Conservation (phyloP, 2,113 vertebrate species). For the Zapus hudsonius region DNA sequence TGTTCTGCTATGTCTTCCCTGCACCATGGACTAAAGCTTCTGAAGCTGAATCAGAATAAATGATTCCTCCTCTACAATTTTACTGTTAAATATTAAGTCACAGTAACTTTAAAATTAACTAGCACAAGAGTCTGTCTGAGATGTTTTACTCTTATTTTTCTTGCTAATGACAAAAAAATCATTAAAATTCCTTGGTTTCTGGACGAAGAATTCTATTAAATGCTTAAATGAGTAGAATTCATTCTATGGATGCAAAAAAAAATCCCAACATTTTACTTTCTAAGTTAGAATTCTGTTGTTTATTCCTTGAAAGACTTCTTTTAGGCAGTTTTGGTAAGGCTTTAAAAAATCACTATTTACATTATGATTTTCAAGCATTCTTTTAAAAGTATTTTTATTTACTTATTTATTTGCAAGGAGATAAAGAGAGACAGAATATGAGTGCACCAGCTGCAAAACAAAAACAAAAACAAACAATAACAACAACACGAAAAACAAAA, state of each 20-base stretch:
- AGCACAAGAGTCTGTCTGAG: not conserved
- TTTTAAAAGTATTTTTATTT: no score
- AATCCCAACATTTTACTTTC: not conserved
- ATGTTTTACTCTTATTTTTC: not conserved
- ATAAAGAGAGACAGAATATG: no score
- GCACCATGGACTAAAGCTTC: not conserved
- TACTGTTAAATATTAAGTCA: not conserved
- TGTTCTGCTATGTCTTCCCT: not conserved
- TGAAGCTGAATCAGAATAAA: no score
- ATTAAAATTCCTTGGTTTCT: not conserved
- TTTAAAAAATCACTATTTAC: not conserved
- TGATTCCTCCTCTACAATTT: not conserved
- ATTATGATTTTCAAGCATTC: not conserved
- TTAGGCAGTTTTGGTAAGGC: not conserved
- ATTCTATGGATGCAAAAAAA: not conserved
- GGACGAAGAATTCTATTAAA: not conserved
- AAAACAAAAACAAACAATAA: no score
- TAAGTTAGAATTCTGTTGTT: constrained; percentile 30
- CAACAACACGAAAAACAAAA: no score
- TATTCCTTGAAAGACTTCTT: not conserved
- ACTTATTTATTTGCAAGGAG: no score
- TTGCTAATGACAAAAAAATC: not conserved
- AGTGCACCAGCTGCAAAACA: no score
- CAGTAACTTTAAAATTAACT: not conserved
- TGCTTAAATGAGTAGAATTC: not conserved